Conservation (phyloP, 2,888 invertebrate species). For the Pyrrhia umbra region DNA sequence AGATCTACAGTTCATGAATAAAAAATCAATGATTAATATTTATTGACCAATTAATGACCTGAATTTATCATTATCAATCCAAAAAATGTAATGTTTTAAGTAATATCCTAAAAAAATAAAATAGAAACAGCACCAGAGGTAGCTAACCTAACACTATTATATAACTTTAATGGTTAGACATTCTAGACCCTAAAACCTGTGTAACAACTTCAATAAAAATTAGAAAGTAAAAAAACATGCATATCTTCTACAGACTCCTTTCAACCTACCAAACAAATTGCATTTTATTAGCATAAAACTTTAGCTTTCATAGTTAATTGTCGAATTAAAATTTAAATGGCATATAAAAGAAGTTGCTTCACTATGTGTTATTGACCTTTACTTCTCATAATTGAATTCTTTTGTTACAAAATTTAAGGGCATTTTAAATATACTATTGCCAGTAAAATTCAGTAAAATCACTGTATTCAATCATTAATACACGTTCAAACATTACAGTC, state of each 20-base stretch:
- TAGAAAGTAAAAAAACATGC: constrained; percentile 87
- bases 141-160: constrained; percentile 60
- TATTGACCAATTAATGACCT: background rate
- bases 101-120: constrained; percentile 35
- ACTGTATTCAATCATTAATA: background rate
- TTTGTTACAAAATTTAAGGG: constrained; percentile 33
- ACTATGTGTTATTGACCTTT: constrained; percentile 76
- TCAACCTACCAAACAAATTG: constrained; percentile 88
- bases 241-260: constrained; percentile 84
- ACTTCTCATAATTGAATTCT: constrained; percentile 60
- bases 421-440: background rate
- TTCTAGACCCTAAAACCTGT: constrained; percentile 86
- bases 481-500: background rate
- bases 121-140: constrained; percentile 23
- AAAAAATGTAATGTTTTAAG: constrained; percentile 13
- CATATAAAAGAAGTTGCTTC: constrained; percentile 74
- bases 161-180: constrained; percentile 73
- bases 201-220: constrained; percentile 84
- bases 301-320: constrained; percentile 84
- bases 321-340: constrained; percentile 78
- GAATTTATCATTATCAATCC: background rate
- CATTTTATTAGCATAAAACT: constrained; percentile 88
- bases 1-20: background rate
- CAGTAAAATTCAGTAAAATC: constrained; percentile 6
- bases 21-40: background rate